phyloP scores from a whole-genome alignment of 2,888 invertebrate genomes.

The Eilema caniola region DNA sequence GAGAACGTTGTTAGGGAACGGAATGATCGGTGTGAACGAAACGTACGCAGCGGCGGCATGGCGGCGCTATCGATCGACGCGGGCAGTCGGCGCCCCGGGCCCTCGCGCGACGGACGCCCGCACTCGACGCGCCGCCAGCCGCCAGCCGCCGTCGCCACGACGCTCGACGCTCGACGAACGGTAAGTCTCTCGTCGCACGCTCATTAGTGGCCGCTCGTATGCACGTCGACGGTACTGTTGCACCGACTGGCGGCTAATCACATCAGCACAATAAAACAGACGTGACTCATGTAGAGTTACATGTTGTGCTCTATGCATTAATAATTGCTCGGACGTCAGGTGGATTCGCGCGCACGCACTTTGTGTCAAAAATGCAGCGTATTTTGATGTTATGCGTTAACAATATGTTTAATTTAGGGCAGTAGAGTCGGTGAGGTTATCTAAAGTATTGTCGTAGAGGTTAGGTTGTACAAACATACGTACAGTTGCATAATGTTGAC shows the following conservation, averaged over 20 bases:
- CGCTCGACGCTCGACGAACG: conserved; percentile 16
- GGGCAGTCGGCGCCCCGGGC: conserved; percentile 79
- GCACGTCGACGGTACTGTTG: neutral
- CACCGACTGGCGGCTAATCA: conserved; percentile 36
- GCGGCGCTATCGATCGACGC: conserved; percentile 81
- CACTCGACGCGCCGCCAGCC: conserved; percentile 37
- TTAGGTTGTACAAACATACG: conserved; percentile 11
- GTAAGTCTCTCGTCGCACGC: neutral
- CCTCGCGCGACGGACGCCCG: conserved; percentile 69
- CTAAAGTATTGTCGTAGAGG: neutral
- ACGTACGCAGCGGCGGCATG: conserved; percentile 79
- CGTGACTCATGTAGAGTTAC: conserved; percentile 27
- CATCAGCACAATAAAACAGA: conserved; percentile 36
- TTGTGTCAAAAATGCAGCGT: neutral
- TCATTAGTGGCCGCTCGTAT: neutral
- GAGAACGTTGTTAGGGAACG: conserved; percentile 42
- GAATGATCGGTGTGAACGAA: conserved; percentile 67
- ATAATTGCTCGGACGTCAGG: conserved; percentile 33
- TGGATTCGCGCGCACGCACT: conserved; percentile 44
- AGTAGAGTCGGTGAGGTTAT: conserved; percentile 6
- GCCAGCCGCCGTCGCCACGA: conserved; percentile 24
- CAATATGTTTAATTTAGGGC: neutral
- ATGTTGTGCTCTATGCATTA: conserved; percentile 40
- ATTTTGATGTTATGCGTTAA: conserved; percentile 1
- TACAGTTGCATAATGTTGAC: conserved; percentile 21